Base-by-base conservation (phyloP, 2,888 invertebrate species). In the Coelopa pilipes region DNA sequence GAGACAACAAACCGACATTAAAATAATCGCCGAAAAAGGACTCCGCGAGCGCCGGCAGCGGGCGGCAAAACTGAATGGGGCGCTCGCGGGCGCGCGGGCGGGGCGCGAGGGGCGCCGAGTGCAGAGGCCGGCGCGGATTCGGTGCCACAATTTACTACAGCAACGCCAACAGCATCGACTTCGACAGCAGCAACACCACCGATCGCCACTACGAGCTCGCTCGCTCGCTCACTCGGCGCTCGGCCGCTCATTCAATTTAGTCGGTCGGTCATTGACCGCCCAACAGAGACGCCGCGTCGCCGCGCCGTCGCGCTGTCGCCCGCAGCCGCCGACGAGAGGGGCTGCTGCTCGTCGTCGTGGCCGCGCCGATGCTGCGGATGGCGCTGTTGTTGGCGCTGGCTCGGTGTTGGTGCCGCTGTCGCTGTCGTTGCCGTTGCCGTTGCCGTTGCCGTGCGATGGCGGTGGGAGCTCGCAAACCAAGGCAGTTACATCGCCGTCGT, bases 241-340 rank as follows among this genome's bases (percentile, higher is more conserved):
- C 17, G 46, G 34, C 47, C 46, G 55, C 19, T 71, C 65, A 65
- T 71, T 71, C 55, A 63, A 47, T 83, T 80, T 79, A 81, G 83
- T 84, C 83, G 84, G 81, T 83, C 84, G 83, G 84, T 85, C 85
- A 84, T 84, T 83, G 84, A 84, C 85, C 85, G 83, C 72, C 80
- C 80, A 79, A 77, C 83, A 81, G 79, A 82, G 83, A 84, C 82
- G 82, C 81, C 79, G 77, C 84, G 80, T 80, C 80, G 81, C 83
- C 81, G 82, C n/a, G 62, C 47, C 59, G 19, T 47, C 45, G n/a
- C 59, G 21, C 17, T 21, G 11, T 59, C 11, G 59, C 17, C 21
- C 11, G 59, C 17, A 13, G 59, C 12, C 17, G 1, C 13, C 59
- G 7, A 13, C 13, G 59, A 21, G 21, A 12, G 24, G 1, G 21